These are phyloP conservation scores for Leontocebus nigricollis DNA, from an alignment of 2,797 vertebrate genomes.

Conservation along the genomic window DNA sequence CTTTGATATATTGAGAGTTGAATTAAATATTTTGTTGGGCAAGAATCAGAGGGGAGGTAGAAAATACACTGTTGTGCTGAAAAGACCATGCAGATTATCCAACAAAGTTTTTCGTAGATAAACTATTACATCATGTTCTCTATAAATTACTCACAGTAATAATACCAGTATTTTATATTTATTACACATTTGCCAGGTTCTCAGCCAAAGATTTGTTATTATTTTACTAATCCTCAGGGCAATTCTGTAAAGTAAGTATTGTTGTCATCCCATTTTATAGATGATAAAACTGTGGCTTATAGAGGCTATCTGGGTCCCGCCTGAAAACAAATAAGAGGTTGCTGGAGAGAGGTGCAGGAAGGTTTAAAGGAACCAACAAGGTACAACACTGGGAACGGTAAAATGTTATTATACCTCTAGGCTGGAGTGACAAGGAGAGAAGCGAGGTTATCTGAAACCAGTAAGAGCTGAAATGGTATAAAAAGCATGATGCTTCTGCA, in stretches of 20 bases:
- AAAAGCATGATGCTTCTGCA: neutral
- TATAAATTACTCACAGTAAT: neutral
- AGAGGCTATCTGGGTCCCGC: neutral
- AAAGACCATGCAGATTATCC: neutral
- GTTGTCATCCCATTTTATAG: neutral
- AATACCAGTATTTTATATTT: neutral
- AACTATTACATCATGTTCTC: neutral
- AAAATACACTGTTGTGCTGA: neutral
- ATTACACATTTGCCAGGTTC: neutral
- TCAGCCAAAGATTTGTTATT: neutral
- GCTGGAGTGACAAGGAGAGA: neutral
- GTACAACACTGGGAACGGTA: neutral
- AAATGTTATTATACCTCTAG: neutral
- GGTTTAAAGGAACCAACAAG: neutral
- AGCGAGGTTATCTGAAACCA: neutral
- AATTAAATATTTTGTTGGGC: neutral
- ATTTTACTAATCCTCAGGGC: neutral
- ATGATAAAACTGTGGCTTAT: neutral
- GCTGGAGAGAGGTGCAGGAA: neutral
- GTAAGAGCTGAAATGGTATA: neutral
- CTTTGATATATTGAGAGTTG: neutral
- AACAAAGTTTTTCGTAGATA: neutral
- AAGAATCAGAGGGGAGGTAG: neutral
- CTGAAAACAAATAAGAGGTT: neutral
- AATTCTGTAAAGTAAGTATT: neutral